These are phyloP conservation scores for Eurytoma adleriae DNA, from an alignment of 2,888 invertebrate species.

Conservation along the genomic window DNA sequence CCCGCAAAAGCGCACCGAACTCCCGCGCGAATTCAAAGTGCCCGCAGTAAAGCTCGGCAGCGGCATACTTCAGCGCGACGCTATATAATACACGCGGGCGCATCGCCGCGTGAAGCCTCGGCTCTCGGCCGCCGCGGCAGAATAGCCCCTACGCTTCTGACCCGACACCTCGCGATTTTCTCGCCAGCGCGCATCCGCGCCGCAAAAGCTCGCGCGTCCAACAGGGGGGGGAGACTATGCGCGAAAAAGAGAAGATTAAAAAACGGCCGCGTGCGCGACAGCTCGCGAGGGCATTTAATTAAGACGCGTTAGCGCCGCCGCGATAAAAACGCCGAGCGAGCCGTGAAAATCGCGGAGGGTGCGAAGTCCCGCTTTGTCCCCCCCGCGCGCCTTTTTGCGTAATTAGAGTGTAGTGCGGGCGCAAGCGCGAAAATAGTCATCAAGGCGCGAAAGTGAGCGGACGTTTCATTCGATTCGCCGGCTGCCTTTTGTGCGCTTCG, in stretches of 20 bases:
- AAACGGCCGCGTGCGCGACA: constrained; percentile 55
- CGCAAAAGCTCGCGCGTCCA: background rate
- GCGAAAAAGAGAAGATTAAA: background rate
- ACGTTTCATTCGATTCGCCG: constrained; percentile 32
- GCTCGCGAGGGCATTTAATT: constrained; percentile 69
- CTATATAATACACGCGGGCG: background rate
- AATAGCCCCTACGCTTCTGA: constrained; percentile 63
- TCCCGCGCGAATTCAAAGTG: no score
- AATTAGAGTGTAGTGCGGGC: constrained; percentile 54
- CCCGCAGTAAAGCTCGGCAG: background rate
- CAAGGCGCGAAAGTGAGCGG: constrained; percentile 32
- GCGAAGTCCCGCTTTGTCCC: constrained; percentile 6
- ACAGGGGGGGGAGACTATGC: background rate
- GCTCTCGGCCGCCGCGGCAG: constrained; percentile 48
- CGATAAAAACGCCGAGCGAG: constrained; percentile 35
- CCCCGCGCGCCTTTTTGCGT: constrained; percentile 31
- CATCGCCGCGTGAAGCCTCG: constrained; percentile 22
- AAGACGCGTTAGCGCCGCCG: constrained; percentile 63
- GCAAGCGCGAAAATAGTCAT: constrained; percentile 33
- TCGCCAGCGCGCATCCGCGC: constrained; percentile 47
- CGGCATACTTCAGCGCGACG: background rate
- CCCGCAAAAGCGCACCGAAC: no score
- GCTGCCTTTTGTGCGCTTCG: background rate
- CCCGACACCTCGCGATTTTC: constrained; percentile 68
- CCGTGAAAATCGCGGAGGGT: constrained; percentile 29